Evolutionary conservation across 2,797 vertebrate species (phyloP), one percentile per base, ranked within the genome.

Genomic region (Darevskia mixta): DNA sequence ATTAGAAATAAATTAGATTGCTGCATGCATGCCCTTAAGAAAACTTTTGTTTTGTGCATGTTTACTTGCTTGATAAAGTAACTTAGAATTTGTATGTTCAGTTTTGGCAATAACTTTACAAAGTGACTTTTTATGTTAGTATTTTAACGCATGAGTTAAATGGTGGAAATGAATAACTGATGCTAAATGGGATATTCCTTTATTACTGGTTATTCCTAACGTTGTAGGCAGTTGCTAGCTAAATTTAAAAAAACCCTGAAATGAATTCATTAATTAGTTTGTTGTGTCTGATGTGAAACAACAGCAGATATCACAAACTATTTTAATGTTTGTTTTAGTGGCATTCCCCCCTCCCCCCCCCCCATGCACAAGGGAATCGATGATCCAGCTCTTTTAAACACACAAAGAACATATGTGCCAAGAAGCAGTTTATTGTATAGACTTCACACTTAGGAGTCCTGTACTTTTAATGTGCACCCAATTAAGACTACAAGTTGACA

Each of bases 301-400:
- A 18, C 8, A 66, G 35, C 25, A 41, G 66, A 8, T 29, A 41
- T 15, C 45, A 61, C 4, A 32, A 83, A 49, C 25, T 41, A 9
- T 77, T 77, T 43, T 43, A 77, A 64, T 78, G n/a, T 18, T 77
- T 64, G 32, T 84, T 32, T 64, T 38, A 8, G 58, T 83, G 67
- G 18, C 43, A 55, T 15, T 43, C 49, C 49, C 49, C 3, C 49
- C 15, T 55, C 15, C 6, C 55, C 4, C 55, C 4, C n/a, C 32
- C 38, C 67, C 58, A 41, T 66, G 17, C 2, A 20, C 18, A 94
- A 98, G 99, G 95, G 99, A 99, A 94, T 99, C 98, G 0, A 99
- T 99, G 98, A 99, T 99, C 97, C 98, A 99, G 97, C 98, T 99
- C 95, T 99, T 99, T 89, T 99, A 97, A 97, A 89, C n/a, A 20